These are phyloP conservation scores for Aporophyla nigra DNA, from an alignment of 2,888 invertebrate species.

Conservation along the genomic window DNA sequence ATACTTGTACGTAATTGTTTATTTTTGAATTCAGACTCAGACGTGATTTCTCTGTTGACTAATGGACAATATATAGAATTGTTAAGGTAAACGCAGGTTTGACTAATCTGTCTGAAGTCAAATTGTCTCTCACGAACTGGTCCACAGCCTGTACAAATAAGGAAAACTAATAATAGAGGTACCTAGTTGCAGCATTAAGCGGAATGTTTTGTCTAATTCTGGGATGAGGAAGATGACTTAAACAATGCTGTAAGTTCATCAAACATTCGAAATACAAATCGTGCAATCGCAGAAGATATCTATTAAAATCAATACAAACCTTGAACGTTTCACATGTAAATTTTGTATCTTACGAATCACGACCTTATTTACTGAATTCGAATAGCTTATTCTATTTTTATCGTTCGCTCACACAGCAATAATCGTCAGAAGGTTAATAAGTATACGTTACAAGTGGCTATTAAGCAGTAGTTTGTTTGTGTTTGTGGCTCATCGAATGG, in stretches of 20 bases:
- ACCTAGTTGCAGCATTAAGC: slow-evolving; percentile 13
- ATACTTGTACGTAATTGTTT: slow-evolving; percentile 56
- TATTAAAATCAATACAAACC: slow-evolving; percentile 30
- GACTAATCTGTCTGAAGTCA: slow-evolving; percentile 30
- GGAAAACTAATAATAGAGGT: slow-evolving; percentile 40
- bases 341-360: slow-evolving; percentile 22
- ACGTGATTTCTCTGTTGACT: slow-evolving; percentile 35
- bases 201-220: slow-evolving; percentile 16
- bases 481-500: slow-evolving; percentile 76
- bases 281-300: slow-evolving; percentile 18
- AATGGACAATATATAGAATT: slow-evolving; percentile 27
- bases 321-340: slow-evolving; percentile 37
- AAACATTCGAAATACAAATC: slow-evolving; percentile 17
- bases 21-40: slow-evolving; percentile 43
- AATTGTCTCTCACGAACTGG: slow-evolving; percentile 29
- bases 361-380: slow-evolving; percentile 23
- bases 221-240: slow-evolving; percentile 12
- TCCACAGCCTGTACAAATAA: slow-evolving; percentile 26
- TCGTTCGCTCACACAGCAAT: slow-evolving; percentile 36
- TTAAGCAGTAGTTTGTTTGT: slow-evolving; percentile 76
- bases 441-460: slow-evolving; percentile 69
- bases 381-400: slow-evolving; percentile 35
- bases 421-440: slow-evolving; percentile 61
- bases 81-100: slow-evolving; percentile 20
- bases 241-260: slow-evolving; percentile 9